Conservation (phyloP, 1,140 invertebrate genomes). For the Saccostrea echinata region DNA sequence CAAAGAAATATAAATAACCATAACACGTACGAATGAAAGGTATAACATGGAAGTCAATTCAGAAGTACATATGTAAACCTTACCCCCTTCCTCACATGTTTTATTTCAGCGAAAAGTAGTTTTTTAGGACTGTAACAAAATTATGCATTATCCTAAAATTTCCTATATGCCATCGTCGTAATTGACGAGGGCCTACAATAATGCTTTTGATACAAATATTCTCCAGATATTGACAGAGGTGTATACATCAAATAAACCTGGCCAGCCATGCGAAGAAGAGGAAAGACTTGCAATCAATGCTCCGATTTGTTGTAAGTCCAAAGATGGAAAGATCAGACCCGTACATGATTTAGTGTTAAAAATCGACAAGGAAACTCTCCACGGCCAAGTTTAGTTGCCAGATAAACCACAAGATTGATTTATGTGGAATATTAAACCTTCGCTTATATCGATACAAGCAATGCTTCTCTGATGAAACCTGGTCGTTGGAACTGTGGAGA, state of each 20-base stretch:
- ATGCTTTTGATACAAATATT: background rate
- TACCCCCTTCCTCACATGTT: no score
- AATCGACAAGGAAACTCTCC: background rate
- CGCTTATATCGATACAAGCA: background rate
- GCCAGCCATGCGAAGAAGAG: background rate
- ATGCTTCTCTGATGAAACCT: background rate
- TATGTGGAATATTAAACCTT: background rate
- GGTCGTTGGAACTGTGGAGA: background rate
- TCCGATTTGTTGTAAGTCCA: background rate
- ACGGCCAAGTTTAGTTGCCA: slow-evolving; percentile 11
- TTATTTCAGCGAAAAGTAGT: no score
- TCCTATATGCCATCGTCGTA: background rate
- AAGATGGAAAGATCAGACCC: background rate
- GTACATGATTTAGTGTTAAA: slow-evolving; percentile 1
- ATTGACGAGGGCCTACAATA: background rate
- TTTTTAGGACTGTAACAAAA: no score
- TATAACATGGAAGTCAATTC: no score
- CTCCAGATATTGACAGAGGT: background rate
- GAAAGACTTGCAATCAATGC: background rate
- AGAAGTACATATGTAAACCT: no score
- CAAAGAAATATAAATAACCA: no score
- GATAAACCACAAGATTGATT: background rate
- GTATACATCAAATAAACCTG: slow-evolving; percentile 20
- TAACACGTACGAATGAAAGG: no score
- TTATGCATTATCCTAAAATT: no score